Conservation (phyloP, 2,113 vertebrate genomes). For the Leucoraja erinaceus region DNA sequence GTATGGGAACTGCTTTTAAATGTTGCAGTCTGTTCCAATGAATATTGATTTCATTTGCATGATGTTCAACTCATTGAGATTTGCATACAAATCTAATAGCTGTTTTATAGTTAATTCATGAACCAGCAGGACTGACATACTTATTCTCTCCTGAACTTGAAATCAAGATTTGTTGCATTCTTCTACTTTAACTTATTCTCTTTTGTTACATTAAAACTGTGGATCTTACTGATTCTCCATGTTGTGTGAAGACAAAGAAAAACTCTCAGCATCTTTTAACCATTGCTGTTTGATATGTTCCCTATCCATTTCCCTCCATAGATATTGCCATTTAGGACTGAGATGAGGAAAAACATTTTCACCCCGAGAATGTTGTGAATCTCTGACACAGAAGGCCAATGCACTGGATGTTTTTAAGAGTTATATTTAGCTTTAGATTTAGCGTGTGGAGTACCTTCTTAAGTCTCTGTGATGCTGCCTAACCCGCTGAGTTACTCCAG, state of each 20-base stretch:
- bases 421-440: no score
- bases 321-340: no score
- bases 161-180: background rate
- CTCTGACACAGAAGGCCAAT: no score
- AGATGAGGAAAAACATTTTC: no score
- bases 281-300: background rate
- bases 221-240: slow-evolving; percentile 11
- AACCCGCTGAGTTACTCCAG: no score
- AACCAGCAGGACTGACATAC: slow-evolving; percentile 17
- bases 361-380: no score
- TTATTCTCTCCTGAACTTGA: background rate
- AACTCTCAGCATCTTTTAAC: background rate
- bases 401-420: no score
- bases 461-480: no score
- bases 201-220: background rate
- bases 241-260: background rate
- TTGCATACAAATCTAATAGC: slow-evolving; percentile 31
- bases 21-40: slow-evolving; percentile 22
- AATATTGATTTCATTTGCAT: slow-evolving; percentile 17
- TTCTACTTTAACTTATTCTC: background rate
- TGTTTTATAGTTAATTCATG: slow-evolving; percentile 9
- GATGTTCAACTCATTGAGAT: slow-evolving; percentile 4
- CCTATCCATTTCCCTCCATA: no score
- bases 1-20: slow-evolving; percentile 26
- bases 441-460: no score